A percentile compares a stretch with the other conserved stretches of the same genome.
Conservation (phyloP, 2,113 vertebrate genomes). For the Cynoglossus semilaevis region DNA sequence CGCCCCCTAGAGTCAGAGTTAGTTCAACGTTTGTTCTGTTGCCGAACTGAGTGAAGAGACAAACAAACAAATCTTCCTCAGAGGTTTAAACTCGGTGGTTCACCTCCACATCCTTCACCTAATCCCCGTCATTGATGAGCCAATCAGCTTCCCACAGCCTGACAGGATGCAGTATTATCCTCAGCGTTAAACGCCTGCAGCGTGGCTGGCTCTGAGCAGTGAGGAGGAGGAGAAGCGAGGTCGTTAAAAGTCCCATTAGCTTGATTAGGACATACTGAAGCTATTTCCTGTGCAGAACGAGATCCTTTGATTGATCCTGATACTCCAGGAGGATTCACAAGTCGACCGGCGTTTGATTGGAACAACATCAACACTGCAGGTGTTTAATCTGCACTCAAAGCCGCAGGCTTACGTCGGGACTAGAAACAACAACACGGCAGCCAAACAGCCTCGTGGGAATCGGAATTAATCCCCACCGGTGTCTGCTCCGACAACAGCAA, state of each 20-base stretch:
- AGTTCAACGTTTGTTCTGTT: no score
- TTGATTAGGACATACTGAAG: constrained; percentile 67
- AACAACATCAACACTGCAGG: constrained; percentile 33
- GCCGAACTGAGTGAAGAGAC: no score
- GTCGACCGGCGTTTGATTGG: constrained; percentile 36
- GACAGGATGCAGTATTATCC: constrained; percentile 17
- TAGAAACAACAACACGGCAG: constrained; percentile 49
- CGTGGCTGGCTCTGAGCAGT: constrained; percentile 42
- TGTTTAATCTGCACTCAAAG: constrained; percentile 59
- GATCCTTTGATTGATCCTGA: constrained; percentile 48
- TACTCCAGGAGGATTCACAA: constrained; percentile 23
- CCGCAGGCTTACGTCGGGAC: constrained; percentile 36
- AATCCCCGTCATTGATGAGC: constrained; percentile 60
- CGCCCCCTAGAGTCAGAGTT: no score
- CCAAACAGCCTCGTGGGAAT: constrained; percentile 42
- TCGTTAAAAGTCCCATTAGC: constrained; percentile 58
- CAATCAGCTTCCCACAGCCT: constrained; percentile 63
- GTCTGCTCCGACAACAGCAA: constrained; percentile 32
- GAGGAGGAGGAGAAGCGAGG: constrained; percentile 44
- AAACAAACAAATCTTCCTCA: no score
- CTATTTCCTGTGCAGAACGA: constrained; percentile 48
- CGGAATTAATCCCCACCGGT: constrained; percentile 46
- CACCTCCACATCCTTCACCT: constrained; percentile 50
- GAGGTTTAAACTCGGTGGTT: background rate
- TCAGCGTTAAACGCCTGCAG: constrained; percentile 39